Evolutionary conservation across 92 coral and sea anemone species (phyloP).

Genomic region (Actinostola sp.): DNA sequence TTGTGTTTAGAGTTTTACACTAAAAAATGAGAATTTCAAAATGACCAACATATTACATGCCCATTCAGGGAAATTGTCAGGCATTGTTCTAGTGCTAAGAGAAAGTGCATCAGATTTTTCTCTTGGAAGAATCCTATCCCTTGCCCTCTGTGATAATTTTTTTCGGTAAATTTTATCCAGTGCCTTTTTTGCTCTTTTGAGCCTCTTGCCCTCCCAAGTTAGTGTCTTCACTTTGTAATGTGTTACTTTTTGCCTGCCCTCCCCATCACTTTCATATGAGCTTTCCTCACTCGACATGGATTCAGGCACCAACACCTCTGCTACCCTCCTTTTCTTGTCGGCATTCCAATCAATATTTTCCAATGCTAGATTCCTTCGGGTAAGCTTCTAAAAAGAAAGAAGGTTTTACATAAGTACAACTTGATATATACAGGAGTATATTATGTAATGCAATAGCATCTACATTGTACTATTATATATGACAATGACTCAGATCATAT

Average conservation of each 20-base stretch:
- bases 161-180: slow-evolving; percentile 9
- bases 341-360: slow-evolving; percentile 12
- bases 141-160: slow-evolving; percentile 7
- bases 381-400: slow-evolving; percentile 13
- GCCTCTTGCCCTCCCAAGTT: slow-evolving; percentile 6
- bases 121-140: slow-evolving; percentile 15
- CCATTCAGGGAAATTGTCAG: slow-evolving; percentile 18
- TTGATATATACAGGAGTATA: neutral
- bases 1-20: too few relatives aligned
- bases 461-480: neutral
- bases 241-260: slow-evolving; percentile 1
- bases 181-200: slow-evolving; percentile 2
- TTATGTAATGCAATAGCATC: neutral
- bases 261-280: slow-evolving; percentile 2
- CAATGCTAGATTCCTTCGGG: neutral
- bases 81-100: neutral
- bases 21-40: too few relatives aligned
- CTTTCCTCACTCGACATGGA: slow-evolving; percentile 21
- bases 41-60: neutral
- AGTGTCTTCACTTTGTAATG: slow-evolving; percentile 5
- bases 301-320: slow-evolving; percentile 4
- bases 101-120: slow-evolving; percentile 4
- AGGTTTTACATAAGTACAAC: neutral
- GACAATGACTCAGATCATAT: too few relatives aligned
- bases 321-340: slow-evolving; percentile 1